These are phyloP conservation scores for Chloroceryle aenea DNA, from an alignment of 2,113 vertebrate genomes.

Conservation along the genomic window DNA sequence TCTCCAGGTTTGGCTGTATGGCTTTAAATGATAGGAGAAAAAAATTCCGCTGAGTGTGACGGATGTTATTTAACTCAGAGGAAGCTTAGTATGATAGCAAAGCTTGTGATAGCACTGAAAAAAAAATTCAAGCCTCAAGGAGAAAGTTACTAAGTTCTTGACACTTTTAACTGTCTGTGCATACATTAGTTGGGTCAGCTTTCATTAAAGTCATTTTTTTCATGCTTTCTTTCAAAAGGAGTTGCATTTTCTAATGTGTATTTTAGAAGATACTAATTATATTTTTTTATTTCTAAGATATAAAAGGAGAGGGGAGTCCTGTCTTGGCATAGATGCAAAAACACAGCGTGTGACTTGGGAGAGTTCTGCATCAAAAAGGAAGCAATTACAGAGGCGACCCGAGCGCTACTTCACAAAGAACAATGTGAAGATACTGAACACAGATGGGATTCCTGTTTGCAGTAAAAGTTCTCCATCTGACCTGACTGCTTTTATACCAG, in stretches of 20 bases:
- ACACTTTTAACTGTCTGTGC: neutral
- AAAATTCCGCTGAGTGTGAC: neutral
- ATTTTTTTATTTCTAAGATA: constrained; percentile 79
- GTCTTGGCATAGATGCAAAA: constrained; percentile 85
- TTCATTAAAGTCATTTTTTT: neutral
- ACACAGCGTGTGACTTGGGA: constrained; percentile 87
- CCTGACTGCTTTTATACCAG: constrained; percentile 74
- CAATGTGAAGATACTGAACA: constrained; percentile 75
- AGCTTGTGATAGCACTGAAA: neutral
- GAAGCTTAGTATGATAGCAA: neutral
- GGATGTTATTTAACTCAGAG: neutral
- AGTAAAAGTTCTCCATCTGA: neutral
- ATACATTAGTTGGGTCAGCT: neutral
- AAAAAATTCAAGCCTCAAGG: neutral
- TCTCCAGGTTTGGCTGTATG: neutral
- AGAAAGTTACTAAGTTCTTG: neutral
- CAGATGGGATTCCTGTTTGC: constrained; percentile 53
- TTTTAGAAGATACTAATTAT: neutral
- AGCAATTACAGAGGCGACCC: constrained; percentile 47
- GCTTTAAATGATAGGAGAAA: neutral
- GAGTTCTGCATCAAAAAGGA: constrained; percentile 73
- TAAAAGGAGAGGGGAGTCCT: constrained; percentile 86
- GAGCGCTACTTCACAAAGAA: constrained; percentile 86
- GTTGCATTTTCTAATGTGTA: neutral
- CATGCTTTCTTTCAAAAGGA: neutral